Evolutionary conservation across 2,797 vertebrate species (phyloP).

Genomic region (Anguilla marmorata): DNA sequence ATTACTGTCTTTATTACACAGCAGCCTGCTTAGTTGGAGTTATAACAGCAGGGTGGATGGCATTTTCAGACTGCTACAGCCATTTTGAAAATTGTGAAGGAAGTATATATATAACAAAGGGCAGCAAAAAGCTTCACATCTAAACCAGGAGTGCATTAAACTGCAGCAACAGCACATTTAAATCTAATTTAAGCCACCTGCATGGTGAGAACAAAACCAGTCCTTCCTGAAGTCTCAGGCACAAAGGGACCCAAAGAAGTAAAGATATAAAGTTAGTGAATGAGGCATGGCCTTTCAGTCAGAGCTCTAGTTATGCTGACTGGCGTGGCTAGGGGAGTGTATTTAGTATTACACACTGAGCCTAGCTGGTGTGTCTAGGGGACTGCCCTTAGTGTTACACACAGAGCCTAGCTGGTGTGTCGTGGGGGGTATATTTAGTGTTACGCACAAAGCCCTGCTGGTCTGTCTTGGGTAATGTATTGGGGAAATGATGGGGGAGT

Average conservation of each 20-base stretch:
- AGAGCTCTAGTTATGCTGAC: not conserved
- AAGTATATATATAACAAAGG: not conserved
- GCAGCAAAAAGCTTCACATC: not conserved
- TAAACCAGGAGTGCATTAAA: not conserved
- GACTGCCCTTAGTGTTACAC: not conserved
- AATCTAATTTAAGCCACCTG: not conserved
- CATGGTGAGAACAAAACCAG: not conserved
- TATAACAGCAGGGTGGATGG: conserved; percentile 1
- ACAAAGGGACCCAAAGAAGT: not conserved
- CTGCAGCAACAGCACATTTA: not conserved
- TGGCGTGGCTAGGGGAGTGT: not conserved
- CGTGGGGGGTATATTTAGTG: not conserved
- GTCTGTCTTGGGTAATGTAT: not conserved
- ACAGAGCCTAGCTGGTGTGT: not conserved
- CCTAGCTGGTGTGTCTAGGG: not conserved
- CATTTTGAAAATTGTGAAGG: not conserved
- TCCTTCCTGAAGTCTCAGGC: not conserved
- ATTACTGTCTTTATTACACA: not conserved
- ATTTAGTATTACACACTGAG: not conserved
- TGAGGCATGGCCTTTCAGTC: not conserved
- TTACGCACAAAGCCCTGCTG: not conserved
- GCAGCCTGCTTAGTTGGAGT: not conserved
- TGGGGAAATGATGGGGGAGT: not conserved
- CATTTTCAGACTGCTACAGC: not conserved
- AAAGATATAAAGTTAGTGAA: not conserved